phyloP scores from a whole-genome alignment of 2,888 invertebrate genomes.

The Hartigia nigra region DNA sequence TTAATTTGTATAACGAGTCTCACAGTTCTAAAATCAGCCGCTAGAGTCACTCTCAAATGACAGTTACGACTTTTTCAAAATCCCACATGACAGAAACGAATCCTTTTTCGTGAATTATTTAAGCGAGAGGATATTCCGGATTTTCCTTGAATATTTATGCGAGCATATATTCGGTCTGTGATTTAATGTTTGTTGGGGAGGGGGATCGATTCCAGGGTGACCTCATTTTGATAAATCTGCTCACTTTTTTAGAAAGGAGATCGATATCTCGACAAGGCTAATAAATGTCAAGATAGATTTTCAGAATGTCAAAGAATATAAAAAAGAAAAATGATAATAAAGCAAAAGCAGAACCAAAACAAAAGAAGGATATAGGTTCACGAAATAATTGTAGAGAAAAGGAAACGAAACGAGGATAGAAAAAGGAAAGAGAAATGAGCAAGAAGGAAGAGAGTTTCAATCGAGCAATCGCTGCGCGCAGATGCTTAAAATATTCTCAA shows the following conservation, averaged over 20 bases:
- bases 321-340: neutral
- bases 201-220: neutral
- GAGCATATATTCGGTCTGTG: neutral
- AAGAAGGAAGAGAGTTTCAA: neutral
- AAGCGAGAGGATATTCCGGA: neutral
- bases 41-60: neutral
- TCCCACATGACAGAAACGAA: neutral
- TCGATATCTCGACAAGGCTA: neutral
- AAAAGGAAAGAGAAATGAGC: no score
- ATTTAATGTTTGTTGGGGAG: neutral
- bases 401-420: neutral
- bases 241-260: slow-evolving; percentile 5
- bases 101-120: neutral
- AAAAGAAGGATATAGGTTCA: neutral
- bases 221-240: slow-evolving; percentile 1
- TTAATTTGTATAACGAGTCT: neutral
- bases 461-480: neutral
- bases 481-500: neutral
- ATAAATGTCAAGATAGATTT: neutral
- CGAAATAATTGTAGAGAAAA: neutral
- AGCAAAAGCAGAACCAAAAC: neutral
- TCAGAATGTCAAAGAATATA: neutral
- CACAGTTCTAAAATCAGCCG: neutral
- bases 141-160: neutral
- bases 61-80: neutral